Conservation (phyloP, 2,888 invertebrate species). For the Trisateles emortualis region DNA sequence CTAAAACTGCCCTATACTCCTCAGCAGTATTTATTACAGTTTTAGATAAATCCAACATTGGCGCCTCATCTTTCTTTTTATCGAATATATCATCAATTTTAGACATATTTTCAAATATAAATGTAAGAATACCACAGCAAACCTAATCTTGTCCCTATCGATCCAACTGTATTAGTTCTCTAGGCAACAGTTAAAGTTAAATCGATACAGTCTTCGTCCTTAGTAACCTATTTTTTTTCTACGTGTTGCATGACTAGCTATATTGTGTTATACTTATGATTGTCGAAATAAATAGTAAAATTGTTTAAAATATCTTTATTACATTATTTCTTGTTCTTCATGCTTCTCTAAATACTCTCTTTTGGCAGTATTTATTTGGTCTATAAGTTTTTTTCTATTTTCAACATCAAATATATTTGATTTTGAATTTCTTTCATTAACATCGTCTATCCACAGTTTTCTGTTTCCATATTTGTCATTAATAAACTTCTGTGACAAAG, state of each 20-base stretch:
- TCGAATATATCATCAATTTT: conserved; percentile 94
- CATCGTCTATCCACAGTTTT: conserved; percentile 80
- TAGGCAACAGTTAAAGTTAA: conserved; percentile 63
- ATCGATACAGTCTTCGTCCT: conserved; percentile 60
- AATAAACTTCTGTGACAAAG: conserved; percentile 83
- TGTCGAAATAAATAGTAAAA: conserved; percentile 32
- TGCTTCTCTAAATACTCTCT: conserved; percentile 67
- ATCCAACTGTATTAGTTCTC: conserved; percentile 62
- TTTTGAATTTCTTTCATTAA: conserved; percentile 68
- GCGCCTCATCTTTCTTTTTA: conserved; percentile 94
- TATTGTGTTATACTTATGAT: conserved; percentile 44
- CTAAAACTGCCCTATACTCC: conserved; percentile 93
- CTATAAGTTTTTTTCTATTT: conserved; percentile 74
- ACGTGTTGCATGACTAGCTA: conserved; percentile 68
- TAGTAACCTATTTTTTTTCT: conserved; percentile 68
- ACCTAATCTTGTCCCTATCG: conserved; percentile 57
- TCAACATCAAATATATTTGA: conserved; percentile 68
- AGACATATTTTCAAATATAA: conserved; percentile 76
- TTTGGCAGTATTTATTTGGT: conserved; percentile 72
- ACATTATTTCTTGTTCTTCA: conserved; percentile 64
- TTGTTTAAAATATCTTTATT: conserved; percentile 55
- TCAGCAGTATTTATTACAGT: conserved; percentile 92
- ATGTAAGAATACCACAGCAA: conserved; percentile 41
- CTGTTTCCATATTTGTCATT: conserved; percentile 85
- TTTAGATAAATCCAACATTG: conserved; percentile 94